Conservation (phyloP, 2,113 vertebrate genomes). For the Otolemur garnettii region DNA sequence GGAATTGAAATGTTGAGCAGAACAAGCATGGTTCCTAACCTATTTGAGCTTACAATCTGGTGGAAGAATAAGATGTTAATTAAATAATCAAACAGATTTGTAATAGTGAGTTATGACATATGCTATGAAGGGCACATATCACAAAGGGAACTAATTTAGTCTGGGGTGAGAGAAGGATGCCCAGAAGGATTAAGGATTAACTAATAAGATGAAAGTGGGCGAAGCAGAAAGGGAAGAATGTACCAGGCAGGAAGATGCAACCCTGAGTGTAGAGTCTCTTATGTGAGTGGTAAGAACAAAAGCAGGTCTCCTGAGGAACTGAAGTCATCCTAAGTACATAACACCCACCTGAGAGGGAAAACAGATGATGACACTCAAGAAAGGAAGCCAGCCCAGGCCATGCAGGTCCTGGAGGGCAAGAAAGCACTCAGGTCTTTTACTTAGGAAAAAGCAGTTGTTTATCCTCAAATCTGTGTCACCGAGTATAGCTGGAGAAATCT, state of each 20-base stretch:
- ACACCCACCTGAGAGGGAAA: accelerated
- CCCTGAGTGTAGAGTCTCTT: not conserved
- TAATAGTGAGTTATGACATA: not conserved
- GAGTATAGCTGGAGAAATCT: not conserved
- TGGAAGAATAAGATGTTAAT: not conserved
- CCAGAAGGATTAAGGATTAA: too few relatives aligned
- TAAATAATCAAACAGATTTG: not conserved
- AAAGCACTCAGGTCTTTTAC: not conserved
- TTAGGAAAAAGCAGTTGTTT: not conserved
- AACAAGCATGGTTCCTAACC: not conserved
- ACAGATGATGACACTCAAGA: not conserved
- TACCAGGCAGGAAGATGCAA: not conserved
- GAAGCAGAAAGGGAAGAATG: not conserved
- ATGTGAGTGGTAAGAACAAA: too few relatives aligned
- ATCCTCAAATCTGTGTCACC: too few relatives aligned
- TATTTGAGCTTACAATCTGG: not conserved
- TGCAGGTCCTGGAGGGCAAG: accelerated
- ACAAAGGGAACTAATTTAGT: not conserved
- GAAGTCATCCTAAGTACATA: not conserved
- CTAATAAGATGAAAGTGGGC: not conserved
- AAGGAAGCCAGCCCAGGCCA: not conserved
- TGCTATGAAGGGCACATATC: not conserved
- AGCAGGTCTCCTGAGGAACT: too few relatives aligned
- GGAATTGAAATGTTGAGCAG: not conserved
- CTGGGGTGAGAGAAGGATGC: not conserved